A percentile compares a stretch with the other conserved stretches of the same genome.
Conservation (phyloP, 2,797 vertebrate genomes). For the Rallus crepitans region DNA sequence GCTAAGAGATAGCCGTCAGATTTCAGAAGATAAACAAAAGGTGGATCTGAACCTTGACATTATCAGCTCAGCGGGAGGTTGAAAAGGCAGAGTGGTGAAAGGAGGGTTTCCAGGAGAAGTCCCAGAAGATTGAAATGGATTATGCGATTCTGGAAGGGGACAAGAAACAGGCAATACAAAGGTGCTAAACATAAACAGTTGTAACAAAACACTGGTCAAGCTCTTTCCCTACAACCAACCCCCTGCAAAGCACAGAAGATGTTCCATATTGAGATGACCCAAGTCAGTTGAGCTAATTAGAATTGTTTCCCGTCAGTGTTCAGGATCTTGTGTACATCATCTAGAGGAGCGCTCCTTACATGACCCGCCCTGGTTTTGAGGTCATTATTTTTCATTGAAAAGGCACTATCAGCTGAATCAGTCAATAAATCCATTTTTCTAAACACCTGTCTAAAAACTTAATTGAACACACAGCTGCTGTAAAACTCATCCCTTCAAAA, state of each 20-base stretch:
- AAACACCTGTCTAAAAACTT: not conserved
- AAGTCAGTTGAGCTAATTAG: not conserved
- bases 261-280: not conserved
- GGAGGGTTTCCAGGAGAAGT: constrained; percentile 27
- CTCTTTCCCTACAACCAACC: not conserved
- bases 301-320: not conserved
- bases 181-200: constrained; percentile 22
- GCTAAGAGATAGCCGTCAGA: constrained; percentile 43
- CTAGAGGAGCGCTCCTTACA: not conserved
- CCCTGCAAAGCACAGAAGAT: not conserved
- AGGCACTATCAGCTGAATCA: not conserved
- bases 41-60: constrained; percentile 43
- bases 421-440: constrained; percentile 10
- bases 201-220: not conserved
- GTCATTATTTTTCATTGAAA: not conserved
- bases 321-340: not conserved
- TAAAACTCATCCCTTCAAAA: not conserved
- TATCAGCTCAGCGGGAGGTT: constrained; percentile 14
- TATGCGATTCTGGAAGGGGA: not conserved
- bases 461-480: not conserved
- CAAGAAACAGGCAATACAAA: constrained; percentile 13
- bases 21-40: constrained; percentile 35
- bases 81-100: constrained; percentile 49
- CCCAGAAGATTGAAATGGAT: constrained; percentile 43
- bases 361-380: not conserved